Evolutionary conservation across 2,888 invertebrate species (phyloP).

Genomic region (Onthophagus sagittarius): DNA sequence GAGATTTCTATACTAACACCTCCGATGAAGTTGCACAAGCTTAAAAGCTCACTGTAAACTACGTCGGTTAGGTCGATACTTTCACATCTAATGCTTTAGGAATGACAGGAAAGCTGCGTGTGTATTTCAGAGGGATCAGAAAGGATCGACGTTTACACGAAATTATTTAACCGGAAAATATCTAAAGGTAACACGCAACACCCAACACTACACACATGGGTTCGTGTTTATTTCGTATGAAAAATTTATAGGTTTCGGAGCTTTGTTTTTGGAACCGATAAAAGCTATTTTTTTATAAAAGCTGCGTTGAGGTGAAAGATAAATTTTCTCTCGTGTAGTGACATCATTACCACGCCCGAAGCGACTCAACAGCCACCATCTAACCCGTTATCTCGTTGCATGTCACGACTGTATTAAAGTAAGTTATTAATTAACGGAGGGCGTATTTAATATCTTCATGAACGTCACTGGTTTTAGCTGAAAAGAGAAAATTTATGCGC

Average conservation of each 20-base stretch:
- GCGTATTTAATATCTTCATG: constrained; percentile 21
- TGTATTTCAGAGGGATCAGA: background rate
- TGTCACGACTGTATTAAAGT: constrained; percentile 21
- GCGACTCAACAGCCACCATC: background rate
- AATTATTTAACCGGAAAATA: background rate
- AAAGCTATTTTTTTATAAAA: background rate
- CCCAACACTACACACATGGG: background rate
- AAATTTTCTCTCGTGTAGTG: background rate
- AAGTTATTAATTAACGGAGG: constrained; percentile 19
- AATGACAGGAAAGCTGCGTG: background rate
- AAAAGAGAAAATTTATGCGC: background rate
- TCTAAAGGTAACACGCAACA: background rate
- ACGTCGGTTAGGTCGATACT: background rate
- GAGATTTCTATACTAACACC: background rate
- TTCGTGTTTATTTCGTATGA: background rate
- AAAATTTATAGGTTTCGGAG: background rate
- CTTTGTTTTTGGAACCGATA: background rate
- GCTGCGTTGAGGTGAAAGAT: background rate
- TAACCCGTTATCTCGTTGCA: constrained; percentile 14
- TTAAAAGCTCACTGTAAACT: background rate
- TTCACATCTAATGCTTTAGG: background rate
- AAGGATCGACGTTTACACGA: background rate
- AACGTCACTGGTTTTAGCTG: constrained; percentile 14
- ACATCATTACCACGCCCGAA: background rate
- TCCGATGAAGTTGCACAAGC: background rate